Evolutionary conservation across 2,113 vertebrate species (phyloP), one percentile per base, ranked within the genome.

Genomic region (Centropus bengalensis): DNA sequence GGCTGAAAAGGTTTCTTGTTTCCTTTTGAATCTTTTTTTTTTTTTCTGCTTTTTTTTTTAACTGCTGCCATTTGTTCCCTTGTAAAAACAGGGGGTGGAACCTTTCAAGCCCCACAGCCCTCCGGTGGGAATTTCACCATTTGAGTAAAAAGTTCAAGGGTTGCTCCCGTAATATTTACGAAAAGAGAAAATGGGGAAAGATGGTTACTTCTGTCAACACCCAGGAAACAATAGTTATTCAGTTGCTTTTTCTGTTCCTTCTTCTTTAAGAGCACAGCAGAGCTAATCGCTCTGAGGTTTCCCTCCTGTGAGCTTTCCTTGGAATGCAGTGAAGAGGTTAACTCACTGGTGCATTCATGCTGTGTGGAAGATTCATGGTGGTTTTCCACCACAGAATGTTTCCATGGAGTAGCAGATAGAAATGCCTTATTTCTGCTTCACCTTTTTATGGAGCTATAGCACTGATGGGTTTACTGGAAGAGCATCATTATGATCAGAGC

Each of bases 31-130:
- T 67, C 8, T 21, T 38, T 80, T 77, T 89, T 89, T 22, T 13
- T 33, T 23, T 58, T 27, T 33, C n/a, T 54, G 40, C 33, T 58
- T 60, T 33, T 70, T 64, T 20, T 56, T 55, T 79, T 24, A 82
- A 69, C 74, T 44, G 2, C 64, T 74, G 55, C 85, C 94, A 88
- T 95, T 96, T 97, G 91, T 94, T 93, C 38, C 38, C 82, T 89
- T 86, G 64, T 84, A 49, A 91, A 96, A 96, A 94, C 59, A 91
- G 62, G 45, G 63, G 23, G 47, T 36, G 26, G 21, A 88, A 81
- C 44, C 55, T 91, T 80, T 82, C 80, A 55, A 89, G 47, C 78
- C 66, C 26, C 84, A 23, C 81, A 87, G 21, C 7, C 55, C 21
- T 88, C 93, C 60, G 4, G 68, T 20, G 79, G 82, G 94, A 95